phyloP scores from a whole-genome alignment of 1,140 invertebrate species.

The Lucilia sericata region DNA sequence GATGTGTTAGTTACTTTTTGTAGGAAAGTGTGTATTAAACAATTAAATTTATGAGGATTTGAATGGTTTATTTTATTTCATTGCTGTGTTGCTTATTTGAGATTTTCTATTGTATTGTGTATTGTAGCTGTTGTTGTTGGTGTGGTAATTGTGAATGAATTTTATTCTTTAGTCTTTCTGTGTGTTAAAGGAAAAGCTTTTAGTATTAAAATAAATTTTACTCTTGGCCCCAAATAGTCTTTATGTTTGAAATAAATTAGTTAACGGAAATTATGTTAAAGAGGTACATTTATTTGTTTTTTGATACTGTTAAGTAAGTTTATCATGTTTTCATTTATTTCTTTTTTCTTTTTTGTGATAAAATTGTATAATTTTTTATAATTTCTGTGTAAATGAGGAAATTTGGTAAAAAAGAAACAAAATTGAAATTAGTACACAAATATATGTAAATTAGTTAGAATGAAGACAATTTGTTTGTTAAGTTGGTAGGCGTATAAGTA shows the following conservation, averaged over 20 bases:
- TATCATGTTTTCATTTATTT: too few species aligned
- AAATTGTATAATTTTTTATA: too few species aligned
- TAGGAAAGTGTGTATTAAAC: background rate
- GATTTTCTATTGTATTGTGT: background rate
- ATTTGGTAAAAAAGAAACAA: too few species aligned
- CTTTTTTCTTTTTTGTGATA: too few species aligned
- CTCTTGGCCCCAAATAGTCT: background rate
- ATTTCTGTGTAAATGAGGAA: too few species aligned
- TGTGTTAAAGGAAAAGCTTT: background rate
- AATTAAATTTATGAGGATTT: slow-evolving; percentile 36
- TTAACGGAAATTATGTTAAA: background rate
- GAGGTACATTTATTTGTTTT: too few species aligned
- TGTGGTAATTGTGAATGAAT: slow-evolving; percentile 26
- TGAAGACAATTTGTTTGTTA: too few species aligned
- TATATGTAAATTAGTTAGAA: too few species aligned
- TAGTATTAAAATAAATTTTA: too few species aligned
- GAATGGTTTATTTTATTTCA: background rate
- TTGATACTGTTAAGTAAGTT: too few species aligned
- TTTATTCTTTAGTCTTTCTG: background rate
- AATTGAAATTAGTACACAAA: too few species aligned
- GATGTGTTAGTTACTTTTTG: background rate
- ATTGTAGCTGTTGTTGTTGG: background rate
- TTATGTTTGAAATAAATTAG: slow-evolving; percentile 6
- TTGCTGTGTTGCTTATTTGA: background rate
- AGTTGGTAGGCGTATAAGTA: too few species aligned